Evolutionary conservation across 2,797 vertebrate species (phyloP).

Genomic region (Siniperca scherzeri): DNA sequence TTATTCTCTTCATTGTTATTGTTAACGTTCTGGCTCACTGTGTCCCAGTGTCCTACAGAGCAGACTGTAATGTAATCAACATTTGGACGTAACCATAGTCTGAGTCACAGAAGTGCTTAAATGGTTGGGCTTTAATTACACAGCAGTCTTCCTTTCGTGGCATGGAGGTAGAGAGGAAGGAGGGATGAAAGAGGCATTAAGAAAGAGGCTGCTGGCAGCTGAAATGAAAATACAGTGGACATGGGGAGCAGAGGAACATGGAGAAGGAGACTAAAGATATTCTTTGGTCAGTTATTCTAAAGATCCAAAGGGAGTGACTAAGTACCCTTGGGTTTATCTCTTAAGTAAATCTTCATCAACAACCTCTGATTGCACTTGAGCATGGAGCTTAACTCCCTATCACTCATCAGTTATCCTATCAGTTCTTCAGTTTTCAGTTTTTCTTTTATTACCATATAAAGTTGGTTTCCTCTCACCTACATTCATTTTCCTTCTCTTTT

Average conservation of each 20-base stretch:
- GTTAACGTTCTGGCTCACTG: background rate
- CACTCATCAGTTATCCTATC: no score
- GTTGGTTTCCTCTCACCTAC: slow-evolving; percentile 25
- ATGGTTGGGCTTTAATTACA: slow-evolving; percentile 25
- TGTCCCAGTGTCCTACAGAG: slow-evolving; percentile 15
- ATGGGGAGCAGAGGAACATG: background rate
- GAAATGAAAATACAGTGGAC: background rate
- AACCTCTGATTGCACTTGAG: background rate
- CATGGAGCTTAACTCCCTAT: background rate
- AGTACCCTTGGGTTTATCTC: background rate
- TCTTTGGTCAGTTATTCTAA: background rate
- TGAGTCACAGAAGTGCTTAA: slow-evolving; percentile 18
- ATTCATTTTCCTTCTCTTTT: background rate
- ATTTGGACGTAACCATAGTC: background rate
- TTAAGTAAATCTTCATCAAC: background rate
- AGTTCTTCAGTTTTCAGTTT: no score
- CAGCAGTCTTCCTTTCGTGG: background rate
- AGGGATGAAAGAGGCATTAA: background rate
- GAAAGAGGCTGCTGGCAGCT: background rate
- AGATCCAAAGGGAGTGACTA: background rate
- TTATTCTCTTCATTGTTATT: slow-evolving; percentile 1
- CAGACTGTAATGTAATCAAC: slow-evolving; percentile 25
- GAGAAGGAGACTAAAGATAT: background rate
- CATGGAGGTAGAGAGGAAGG: background rate
- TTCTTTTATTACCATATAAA: background rate